Evolutionary conservation across 2,888 invertebrate species (phyloP), one percentile per base, ranked within the genome.

Genomic region (Drosophila atripex): DNA sequence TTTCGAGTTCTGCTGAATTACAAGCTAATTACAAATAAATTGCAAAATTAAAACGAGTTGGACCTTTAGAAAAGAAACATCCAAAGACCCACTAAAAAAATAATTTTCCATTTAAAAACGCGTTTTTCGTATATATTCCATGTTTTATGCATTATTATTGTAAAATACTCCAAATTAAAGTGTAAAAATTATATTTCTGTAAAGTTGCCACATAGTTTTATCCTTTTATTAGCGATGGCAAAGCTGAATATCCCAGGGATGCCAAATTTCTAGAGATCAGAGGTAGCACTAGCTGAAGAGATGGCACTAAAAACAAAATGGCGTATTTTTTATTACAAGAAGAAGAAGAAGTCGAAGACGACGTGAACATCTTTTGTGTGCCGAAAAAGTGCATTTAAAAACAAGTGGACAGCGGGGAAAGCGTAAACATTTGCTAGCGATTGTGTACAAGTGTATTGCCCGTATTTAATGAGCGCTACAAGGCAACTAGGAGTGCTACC

Each of bases 391-490:
- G 84, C 71, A 77, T 85, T 85, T 79, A 69, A 64, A 80, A 83
- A 83, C 83, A 83, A 86, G 76, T 83, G 77, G 45, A 64, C 50
- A 64, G 57, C 65, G 58, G 58, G 58, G n/a, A 72, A 73, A 65
- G 70, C 55, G 73, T 64, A 80, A 80, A 80, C 72, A 86, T 86
- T 83, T 45, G 45, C 56, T 51, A 69, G 50, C 69, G 50, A 70
- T 52, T 60, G 71, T 75, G 66, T 71, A 70, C 71, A 75, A 86
- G 86, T 78, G 78, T 77, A 85, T 85, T 88, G 78, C 76, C 85
- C 50, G 61, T 89, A 86, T 89, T 90, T 90, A 89, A 90, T 90
- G 90, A 88, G 84, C 90, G 88, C 89, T 82, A 80, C 65, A 89
- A 88, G 79, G 87, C 89, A 89, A 90, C 87, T 77, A 45, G 73